Conservation (phyloP, 2,797 vertebrate species). For the Pangasius larnaudii region DNA sequence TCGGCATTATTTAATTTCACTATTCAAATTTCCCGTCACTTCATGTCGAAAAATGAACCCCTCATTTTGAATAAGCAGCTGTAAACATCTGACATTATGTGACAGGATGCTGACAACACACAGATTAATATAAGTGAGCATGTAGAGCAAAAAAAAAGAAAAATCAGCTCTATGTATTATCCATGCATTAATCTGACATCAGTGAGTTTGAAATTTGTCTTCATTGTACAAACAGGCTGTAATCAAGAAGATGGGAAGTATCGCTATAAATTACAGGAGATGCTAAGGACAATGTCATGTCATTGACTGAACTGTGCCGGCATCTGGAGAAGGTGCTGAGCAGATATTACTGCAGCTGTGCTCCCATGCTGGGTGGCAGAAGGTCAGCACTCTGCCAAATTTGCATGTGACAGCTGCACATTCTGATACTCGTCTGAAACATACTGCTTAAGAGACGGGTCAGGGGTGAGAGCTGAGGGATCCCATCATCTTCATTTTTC, state of each 20-base stretch:
- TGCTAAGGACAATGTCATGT: constrained; percentile 53
- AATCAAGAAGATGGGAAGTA: constrained; percentile 41
- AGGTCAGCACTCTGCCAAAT: constrained; percentile 48
- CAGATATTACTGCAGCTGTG: constrained; percentile 46
- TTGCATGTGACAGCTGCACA: constrained; percentile 52
- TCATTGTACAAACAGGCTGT: constrained; percentile 28
- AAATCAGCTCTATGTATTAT: background rate
- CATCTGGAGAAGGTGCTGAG: constrained; percentile 59
- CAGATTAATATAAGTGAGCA: constrained; percentile 34
- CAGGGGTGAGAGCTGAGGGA: constrained; percentile 2
- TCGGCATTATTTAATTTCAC: constrained; percentile 52
- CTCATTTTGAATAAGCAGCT: constrained; percentile 26
- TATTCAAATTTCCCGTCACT: constrained; percentile 53
- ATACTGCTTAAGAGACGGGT: constrained; percentile 34
- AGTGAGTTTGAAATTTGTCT: constrained; percentile 18
- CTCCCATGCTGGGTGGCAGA: constrained; percentile 43
- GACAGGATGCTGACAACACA: constrained; percentile 38
- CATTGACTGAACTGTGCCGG: constrained; percentile 45
- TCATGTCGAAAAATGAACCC: constrained; percentile 29
- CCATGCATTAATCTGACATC: constrained; percentile 18
- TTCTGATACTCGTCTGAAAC: constrained; percentile 27
- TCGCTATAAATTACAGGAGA: constrained; percentile 45
- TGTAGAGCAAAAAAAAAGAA: background rate
- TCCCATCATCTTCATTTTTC: constrained; percentile 6
- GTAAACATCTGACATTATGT: constrained; percentile 11